Percentiles rank a stretch among this genome's conserved stretches.
phyloP scores from a whole-genome alignment of 2,888 invertebrate genomes.

The Phrixothrix hirtus region DNA sequence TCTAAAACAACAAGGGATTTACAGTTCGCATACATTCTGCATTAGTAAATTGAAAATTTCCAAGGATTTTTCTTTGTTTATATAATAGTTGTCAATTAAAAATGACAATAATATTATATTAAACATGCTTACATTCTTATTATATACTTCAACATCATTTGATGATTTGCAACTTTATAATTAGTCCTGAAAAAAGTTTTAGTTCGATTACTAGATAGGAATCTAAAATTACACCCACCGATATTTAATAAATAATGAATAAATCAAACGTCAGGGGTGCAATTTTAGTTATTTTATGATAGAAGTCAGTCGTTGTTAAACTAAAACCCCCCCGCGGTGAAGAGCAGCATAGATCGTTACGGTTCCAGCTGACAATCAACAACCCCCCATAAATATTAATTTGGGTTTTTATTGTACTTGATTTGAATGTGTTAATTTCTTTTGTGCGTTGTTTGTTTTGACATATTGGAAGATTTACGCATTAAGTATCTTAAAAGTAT shows the following conservation, averaged over 20 bases:
- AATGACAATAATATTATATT: background rate
- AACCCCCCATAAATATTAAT: conserved; percentile 49
- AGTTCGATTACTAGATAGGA: background rate
- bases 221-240: conserved; percentile 1
- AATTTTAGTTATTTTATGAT: background rate
- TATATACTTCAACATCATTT: too few relatives aligned
- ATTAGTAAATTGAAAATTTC: conserved; percentile 13
- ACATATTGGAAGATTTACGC: conserved; percentile 5
- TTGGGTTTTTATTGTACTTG: conserved; percentile 46
- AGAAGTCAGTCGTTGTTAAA: conserved; percentile 15
- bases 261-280: conserved; percentile 40
- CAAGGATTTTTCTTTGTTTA: conserved; percentile 15
- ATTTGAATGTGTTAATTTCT: conserved; percentile 49
- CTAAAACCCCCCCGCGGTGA: conserved; percentile 33
- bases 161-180: too few relatives aligned
- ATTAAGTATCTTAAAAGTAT: too few relatives aligned
- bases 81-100: conserved; percentile 12
- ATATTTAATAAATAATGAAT: conserved; percentile 25
- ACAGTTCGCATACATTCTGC: conserved; percentile 4
- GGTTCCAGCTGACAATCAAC: conserved; percentile 39
- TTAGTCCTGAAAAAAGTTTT: background rate
- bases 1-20: conserved; percentile 7
- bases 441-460: conserved; percentile 15
- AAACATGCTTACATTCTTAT: background rate
- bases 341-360: conserved; percentile 32